A percentile compares a stretch with the other conserved stretches of the same genome.
phyloP scores from a whole-genome alignment of 2,888 invertebrate species.

The Dasysyrphus albostriatus region DNA sequence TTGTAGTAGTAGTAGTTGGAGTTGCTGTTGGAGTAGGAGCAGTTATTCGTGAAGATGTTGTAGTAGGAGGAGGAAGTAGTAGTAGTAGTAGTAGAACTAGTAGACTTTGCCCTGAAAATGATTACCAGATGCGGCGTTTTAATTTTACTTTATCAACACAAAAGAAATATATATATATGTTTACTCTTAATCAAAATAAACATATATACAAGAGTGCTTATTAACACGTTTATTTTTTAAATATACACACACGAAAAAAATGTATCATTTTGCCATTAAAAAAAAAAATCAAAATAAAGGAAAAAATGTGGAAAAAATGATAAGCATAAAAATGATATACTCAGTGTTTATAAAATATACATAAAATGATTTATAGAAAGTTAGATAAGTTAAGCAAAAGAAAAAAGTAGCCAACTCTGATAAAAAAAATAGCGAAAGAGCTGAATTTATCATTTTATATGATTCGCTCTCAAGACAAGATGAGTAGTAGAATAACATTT shows the following conservation, averaged over 20 bases:
- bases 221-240: constrained; percentile 7
- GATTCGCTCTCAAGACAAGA: too few species aligned
- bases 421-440: neutral
- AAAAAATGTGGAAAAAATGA: neutral
- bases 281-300: constrained; percentile 7
- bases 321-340: neutral
- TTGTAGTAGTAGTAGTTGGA: constrained; percentile 80
- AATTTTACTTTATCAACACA: constrained; percentile 77
- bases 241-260: constrained; percentile 44
- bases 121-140: constrained; percentile 83
- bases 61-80: constrained; percentile 81
- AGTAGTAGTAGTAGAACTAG: constrained; percentile 82
- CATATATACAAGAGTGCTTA: neutral
- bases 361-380: neutral
- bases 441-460: neutral
- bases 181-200: constrained; percentile 60
- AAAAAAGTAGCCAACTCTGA: constrained; percentile 53
- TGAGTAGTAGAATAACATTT: too few species aligned
- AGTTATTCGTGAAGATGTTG: constrained; percentile 80
- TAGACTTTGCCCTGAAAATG: constrained; percentile 84
- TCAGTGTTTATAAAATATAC: neutral
- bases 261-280: constrained; percentile 38
- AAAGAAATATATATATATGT: constrained; percentile 62
- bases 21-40: constrained; percentile 79
- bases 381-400: neutral